Base-by-base conservation (phyloP, 2,888 invertebrate species). In the Tryphoninae sp. region DNA sequence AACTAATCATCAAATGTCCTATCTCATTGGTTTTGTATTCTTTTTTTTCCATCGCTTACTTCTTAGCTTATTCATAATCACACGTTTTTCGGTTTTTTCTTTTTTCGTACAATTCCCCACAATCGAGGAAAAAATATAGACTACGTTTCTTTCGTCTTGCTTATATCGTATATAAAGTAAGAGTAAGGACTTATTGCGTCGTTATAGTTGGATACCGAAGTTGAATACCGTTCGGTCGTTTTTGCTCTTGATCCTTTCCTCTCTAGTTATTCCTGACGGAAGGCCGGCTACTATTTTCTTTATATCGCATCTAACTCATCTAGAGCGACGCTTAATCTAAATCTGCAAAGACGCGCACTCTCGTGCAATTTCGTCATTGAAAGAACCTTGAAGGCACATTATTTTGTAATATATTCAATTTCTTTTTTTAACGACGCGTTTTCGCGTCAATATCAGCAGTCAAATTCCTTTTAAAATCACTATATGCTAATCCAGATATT, bases 371-470 rank as follows among this genome's bases (percentile, higher is more conserved):
- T 33, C 33, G 45, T 45, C 45, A 16, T 55, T 55, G 22, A 55
- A 62, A 45, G 61, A 72, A 72, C 55, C 64, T 79, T 23, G 59
- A 84, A 85, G 85, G 85, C 85, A 85, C 84, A 81, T 83, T 69
- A 51, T 71, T 83, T 58, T 65, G 78, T 45, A 49, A 69, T 65
- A 26, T 65, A 53, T 33, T 62, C 53, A 4, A 58, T 45, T 40
- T 73, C 73, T 6, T 73, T 79, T 6, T 79, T 80, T 82, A 79
- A 76, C 72, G 81, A 82, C 76, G 81, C 62, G 8, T 8, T 42
- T n/a, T 13, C 59, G 33, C 81, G 78, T 79, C 79, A 71, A 75
- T 71, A 71, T 78, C 68, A 67, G 67, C 76, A 79, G 59, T 80
- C 22, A 11, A 58, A 58, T 78, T 76, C 40, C 49, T 55, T 73